Evolutionary conservation across 2,888 invertebrate genomes (phyloP).

Genomic region (Hybos culiciformis): DNA sequence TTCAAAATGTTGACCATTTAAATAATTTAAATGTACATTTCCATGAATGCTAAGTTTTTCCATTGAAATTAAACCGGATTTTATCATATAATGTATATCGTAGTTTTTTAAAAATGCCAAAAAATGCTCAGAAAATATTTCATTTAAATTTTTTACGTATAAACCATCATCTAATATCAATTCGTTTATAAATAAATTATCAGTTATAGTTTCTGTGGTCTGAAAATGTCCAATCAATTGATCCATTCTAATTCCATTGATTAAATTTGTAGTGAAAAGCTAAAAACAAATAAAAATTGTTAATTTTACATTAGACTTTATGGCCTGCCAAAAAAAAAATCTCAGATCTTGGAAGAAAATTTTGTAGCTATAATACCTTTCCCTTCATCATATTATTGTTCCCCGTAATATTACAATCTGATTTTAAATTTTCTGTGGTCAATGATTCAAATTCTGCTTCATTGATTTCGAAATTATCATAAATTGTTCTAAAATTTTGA

Average conservation of each 20-base stretch:
- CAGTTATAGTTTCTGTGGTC: no score
- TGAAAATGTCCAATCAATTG: no score
- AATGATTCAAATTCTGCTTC: slow-evolving; percentile 24
- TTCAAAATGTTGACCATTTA: slow-evolving; percentile 24
- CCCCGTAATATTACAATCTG: slow-evolving; percentile 31
- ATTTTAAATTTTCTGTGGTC: slow-evolving; percentile 22
- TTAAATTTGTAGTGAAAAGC: no score
- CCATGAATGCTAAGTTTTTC: slow-evolving; percentile 31
- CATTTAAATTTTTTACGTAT: slow-evolving; percentile 30
- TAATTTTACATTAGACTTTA: no score
- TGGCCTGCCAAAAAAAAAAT: no score
- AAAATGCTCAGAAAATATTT: slow-evolving; percentile 24
- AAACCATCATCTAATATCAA: slow-evolving; percentile 27
- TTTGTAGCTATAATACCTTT: slow-evolving; percentile 28
- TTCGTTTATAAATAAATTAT: slow-evolving; percentile 23
- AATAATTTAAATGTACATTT: slow-evolving; percentile 18
- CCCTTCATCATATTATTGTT: slow-evolving; percentile 19
- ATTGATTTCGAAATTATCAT: slow-evolving; percentile 24
- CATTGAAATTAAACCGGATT: slow-evolving; percentile 33
- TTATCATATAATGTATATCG: slow-evolving; percentile 27
- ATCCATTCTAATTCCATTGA: no score
- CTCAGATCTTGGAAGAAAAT: no score
- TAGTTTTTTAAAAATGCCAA: slow-evolving; percentile 23
- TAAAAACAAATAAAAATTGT: no score
- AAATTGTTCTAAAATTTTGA: slow-evolving; percentile 20